Evolutionary conservation across 30 jellyfish, hydroid and myxozoan species (phyloP).

Genomic region (Turritopsis rubra): DNA sequence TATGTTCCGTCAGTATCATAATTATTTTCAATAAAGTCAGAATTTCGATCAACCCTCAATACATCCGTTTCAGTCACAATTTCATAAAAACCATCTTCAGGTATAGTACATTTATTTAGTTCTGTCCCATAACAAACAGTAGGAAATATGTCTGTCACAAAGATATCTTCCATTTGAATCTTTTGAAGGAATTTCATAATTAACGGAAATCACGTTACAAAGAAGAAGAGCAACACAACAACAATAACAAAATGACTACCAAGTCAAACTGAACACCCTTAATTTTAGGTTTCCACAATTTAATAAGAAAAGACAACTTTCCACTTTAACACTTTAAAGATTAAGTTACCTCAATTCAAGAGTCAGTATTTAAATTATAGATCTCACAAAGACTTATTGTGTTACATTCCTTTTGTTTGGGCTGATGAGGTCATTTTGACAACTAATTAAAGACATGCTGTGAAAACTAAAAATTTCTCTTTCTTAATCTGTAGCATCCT

Average conservation of each 20-base stretch:
- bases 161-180: conserved; percentile 17
- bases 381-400: background rate
- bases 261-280: too few species aligned
- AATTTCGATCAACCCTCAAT: background rate
- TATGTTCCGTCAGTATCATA: background rate
- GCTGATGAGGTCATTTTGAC: background rate
- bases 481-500: background rate
- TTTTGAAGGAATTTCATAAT: background rate
- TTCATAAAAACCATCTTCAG: conserved; percentile 28
- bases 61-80: conserved; percentile 10
- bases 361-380: background rate
- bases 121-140: conserved; percentile 4
- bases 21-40: background rate
- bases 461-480: background rate
- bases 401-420: background rate
- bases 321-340: background rate
- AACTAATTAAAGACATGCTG: background rate
- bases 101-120: background rate
- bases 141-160: conserved; percentile 22
- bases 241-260: too few species aligned
- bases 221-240: background rate
- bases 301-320: background rate
- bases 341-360: background rate
- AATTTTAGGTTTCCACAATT: too few species aligned
- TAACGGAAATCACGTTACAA: background rate